Percentiles rank a stretch among this genome's conserved stretches.
Evolutionary conservation across 2,888 invertebrate species (phyloP).

Genomic region (Coleophora flavipennella): DNA sequence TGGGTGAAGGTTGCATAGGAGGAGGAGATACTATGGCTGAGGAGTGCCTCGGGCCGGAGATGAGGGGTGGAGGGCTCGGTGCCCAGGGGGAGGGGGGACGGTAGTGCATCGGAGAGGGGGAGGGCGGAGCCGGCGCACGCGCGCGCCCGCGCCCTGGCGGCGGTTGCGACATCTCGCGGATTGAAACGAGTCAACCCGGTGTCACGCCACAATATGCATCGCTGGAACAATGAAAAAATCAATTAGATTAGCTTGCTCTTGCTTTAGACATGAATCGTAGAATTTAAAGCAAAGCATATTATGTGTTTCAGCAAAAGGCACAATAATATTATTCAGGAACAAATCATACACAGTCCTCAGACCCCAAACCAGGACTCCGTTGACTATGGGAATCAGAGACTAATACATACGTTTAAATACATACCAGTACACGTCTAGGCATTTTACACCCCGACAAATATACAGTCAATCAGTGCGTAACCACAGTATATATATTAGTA

Average conservation of each 20-base stretch:
- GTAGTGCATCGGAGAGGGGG: conserved; percentile 76
- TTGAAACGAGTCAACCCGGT: conserved; percentile 67
- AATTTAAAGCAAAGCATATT: too few relatives aligned
- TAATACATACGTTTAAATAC: too few relatives aligned
- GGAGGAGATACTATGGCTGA: conserved; percentile 69
- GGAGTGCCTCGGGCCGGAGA: conserved; percentile 74
- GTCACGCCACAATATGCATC: conserved; percentile 68
- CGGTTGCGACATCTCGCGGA: conserved; percentile 69
- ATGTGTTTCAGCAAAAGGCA: too few relatives aligned
- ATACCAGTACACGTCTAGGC: too few relatives aligned
- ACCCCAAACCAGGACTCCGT: too few relatives aligned
- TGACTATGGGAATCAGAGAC: too few relatives aligned
- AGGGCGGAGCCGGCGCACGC: conserved; percentile 56
- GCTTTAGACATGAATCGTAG: too few relatives aligned
- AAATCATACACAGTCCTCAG: too few relatives aligned
- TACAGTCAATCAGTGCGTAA: too few relatives aligned
- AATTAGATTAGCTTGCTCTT: neutral
- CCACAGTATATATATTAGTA: too few relatives aligned
- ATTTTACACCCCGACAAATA: too few relatives aligned
- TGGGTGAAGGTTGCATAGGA: conserved; percentile 72
- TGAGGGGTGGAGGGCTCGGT: conserved; percentile 81
- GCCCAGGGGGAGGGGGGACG: conserved; percentile 84
- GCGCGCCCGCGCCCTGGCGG: conserved; percentile 65
- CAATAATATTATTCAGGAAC: too few relatives aligned
- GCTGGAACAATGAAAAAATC: conserved; percentile 49